Evolutionary conservation across 64 coral and sea anemone species (phyloP), one percentile per base, ranked within the genome.

Genomic region (Trachythela sp.): DNA sequence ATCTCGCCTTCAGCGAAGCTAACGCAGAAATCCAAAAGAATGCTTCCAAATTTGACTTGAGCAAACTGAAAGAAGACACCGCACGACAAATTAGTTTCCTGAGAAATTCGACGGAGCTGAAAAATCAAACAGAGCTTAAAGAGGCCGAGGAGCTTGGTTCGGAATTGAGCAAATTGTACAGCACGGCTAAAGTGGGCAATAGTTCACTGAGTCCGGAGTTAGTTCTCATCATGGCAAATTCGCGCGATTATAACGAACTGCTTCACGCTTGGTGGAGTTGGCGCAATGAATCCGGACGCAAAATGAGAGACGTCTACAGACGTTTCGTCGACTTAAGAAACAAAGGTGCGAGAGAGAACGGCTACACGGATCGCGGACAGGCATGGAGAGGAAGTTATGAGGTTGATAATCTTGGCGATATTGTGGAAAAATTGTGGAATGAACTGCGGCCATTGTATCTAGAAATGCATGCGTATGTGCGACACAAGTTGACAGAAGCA

Each of bases 401-500:
- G 76, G 83, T 89, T 1, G 77, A 88, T 0, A 84, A 95, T 54
- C 84, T 95, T 24, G 88, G 64, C 22, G 48, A 64, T 15, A 75
- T 93, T n/a, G 91, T 91, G 14, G 89, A 89, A 93, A 52, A 30
- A 3, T 70, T 95, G 3, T 95, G 91, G 84, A 88, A 80, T 50
- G 86, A 93, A 45, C 40, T 95, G 24, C 87, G 90, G 37, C 94
- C 94, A 8, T 88, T 95, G 31, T 95, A 95, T 49, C 51, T 93
- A 68, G 94, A 95, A 84, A 39, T 95, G 54, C 94, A 95, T 32
- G 94, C 94, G 1, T 95, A 95, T 84, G 94, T 95, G 15, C 76
- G 94, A 7, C 52, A 35, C n/a, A 85, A 93, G 64, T 87, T 95
- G 26, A 70, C 13, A 17, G 24, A 91, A 13, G 39, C 76, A 0